Conservation (phyloP, 2,888 invertebrate species). For the Hetaerina titia region DNA sequence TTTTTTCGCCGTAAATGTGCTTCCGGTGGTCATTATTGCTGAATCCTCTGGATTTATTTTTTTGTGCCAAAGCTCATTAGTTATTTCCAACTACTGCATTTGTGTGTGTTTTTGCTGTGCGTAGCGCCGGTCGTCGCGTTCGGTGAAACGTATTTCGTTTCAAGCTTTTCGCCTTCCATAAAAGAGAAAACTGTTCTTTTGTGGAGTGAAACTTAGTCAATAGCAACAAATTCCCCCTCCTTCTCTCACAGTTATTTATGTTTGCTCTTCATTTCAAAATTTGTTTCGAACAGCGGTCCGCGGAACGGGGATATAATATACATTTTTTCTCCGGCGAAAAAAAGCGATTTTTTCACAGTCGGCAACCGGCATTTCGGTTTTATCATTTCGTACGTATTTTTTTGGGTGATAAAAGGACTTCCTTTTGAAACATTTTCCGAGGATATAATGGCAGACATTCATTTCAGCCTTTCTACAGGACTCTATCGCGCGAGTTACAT, state of each 20-base stretch:
- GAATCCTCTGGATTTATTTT: neutral
- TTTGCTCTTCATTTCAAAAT: constrained; percentile 32
- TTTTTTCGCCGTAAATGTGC: neutral
- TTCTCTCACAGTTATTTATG: constrained; percentile 18
- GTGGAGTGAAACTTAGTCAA: constrained; percentile 39
- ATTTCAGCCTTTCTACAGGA: constrained; percentile 27
- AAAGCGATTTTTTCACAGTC: neutral
- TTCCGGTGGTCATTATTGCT: constrained; percentile 32
- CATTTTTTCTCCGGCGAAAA: neutral
- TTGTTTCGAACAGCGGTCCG: neutral
- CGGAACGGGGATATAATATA: neutral
- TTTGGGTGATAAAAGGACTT: neutral
- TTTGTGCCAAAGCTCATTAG: constrained; percentile 2
- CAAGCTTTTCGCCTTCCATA: neutral
- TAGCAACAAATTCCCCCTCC: constrained; percentile 36
- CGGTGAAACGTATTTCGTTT: neutral
- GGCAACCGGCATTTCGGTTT: neutral
- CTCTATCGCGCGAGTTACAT: neutral
- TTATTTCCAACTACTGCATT: neutral
- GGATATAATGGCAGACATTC: constrained; percentile 40
- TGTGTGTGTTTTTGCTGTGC: neutral
- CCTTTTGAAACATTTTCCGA: constrained; percentile 11
- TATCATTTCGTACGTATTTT: neutral
- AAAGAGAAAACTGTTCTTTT: neutral
- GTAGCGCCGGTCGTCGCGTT: constrained; percentile 6